These are phyloP conservation scores for Laspeyria flexula DNA, from an alignment of 2,888 invertebrate species.

Conservation along the genomic window DNA sequence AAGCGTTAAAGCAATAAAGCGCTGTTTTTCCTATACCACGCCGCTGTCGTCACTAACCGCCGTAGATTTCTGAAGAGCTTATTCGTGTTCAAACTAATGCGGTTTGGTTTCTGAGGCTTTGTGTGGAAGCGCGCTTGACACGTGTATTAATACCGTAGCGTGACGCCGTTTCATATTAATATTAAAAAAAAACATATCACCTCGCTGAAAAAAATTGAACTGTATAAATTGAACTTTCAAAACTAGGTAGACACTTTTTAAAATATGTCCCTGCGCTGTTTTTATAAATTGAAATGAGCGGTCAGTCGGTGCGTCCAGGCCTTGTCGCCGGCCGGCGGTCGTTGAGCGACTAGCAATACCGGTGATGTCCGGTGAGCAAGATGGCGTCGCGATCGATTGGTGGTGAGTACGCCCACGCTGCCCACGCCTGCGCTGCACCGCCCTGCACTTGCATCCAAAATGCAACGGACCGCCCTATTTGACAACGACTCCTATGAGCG, in stretches of 20 bases:
- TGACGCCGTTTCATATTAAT: slow-evolving; percentile 18
- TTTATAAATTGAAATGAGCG: slow-evolving; percentile 25
- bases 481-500: slow-evolving; percentile 21
- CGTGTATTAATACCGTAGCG: slow-evolving; percentile 50
- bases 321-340: slow-evolving; percentile 43
- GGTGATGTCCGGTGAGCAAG: slow-evolving; percentile 71
- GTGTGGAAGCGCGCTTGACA: slow-evolving; percentile 60
- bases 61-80: slow-evolving; percentile 76
- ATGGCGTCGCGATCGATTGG: slow-evolving; percentile 82
- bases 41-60: slow-evolving; percentile 68
- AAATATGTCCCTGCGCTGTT: slow-evolving; percentile 5
- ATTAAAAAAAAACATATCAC: slow-evolving; percentile 10
- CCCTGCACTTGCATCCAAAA: slow-evolving; percentile 70
- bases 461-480: slow-evolving; percentile 64
- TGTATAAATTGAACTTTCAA: not conserved
- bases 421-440: slow-evolving; percentile 81
- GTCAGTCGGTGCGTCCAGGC: slow-evolving; percentile 23
- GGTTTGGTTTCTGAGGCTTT: slow-evolving; percentile 70
- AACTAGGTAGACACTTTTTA: slow-evolving; percentile 4
- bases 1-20: slow-evolving; percentile 61
- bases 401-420: slow-evolving; percentile 73
- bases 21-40: slow-evolving; percentile 57
- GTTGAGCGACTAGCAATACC: slow-evolving; percentile 57
- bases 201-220: not conserved
- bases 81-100: slow-evolving; percentile 79